These are phyloP conservation scores for Arctia plantaginis DNA, from an alignment of 2,888 invertebrate species.

Conservation along the genomic window DNA sequence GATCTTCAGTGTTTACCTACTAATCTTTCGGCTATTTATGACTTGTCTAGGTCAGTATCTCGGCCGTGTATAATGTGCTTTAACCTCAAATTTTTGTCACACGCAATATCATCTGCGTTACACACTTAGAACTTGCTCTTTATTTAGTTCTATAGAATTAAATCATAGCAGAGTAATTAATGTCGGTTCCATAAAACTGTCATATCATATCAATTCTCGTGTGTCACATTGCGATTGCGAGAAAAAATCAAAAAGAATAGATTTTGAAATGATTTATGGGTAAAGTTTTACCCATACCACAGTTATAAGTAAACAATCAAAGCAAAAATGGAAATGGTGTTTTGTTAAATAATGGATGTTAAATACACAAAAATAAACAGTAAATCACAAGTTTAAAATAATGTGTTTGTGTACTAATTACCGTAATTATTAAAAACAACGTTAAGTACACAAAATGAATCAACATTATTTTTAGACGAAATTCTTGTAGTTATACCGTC, in stretches of 20 bases:
- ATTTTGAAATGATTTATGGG: neutral
- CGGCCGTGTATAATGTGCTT: neutral
- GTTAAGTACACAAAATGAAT: conserved; percentile 29
- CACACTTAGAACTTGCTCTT: neutral
- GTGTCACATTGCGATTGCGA: neutral
- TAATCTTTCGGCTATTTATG: conserved; percentile 2
- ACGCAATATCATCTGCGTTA: neutral
- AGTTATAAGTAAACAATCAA: neutral
- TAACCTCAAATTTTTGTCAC: neutral
- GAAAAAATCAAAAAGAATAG: neutral
- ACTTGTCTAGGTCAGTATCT: neutral
- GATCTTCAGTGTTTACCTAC: conserved; percentile 1
- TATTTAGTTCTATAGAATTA: neutral
- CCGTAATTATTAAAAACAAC: conserved; percentile 46
- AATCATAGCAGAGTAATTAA: neutral
- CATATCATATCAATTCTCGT: neutral
- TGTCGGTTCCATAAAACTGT: neutral
- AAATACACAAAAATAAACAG: neutral
- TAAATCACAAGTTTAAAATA: neutral
- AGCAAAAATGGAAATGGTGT: neutral
- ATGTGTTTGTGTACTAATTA: conserved; percentile 43
- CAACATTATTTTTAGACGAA: conserved; percentile 36
- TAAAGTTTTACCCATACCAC: neutral
- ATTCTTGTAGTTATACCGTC: conserved; percentile 43
- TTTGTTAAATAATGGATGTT: neutral